phyloP scores from a whole-genome alignment of 92 coral and sea anemone genomes.

The Micromussa lordhowensis region DNA sequence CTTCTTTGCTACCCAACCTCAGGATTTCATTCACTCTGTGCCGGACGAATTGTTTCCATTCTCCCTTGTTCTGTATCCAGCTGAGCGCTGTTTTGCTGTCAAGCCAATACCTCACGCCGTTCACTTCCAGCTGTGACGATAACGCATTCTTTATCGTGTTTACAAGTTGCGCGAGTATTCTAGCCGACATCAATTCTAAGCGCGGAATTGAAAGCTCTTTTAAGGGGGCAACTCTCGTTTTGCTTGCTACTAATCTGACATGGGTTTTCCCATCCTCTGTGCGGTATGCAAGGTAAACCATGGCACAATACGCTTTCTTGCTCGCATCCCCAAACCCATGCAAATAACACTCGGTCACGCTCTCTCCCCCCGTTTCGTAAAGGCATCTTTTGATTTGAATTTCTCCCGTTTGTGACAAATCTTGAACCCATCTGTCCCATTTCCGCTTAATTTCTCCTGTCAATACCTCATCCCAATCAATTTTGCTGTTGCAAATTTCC shows the following conservation, averaged over 20 bases:
- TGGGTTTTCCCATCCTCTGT: slow-evolving; percentile 11
- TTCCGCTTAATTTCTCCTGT: slow-evolving; percentile 12
- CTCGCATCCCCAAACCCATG: too few species aligned
- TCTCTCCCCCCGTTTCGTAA: background rate
- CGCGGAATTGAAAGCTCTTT: slow-evolving; percentile 42
- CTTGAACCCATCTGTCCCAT: slow-evolving; percentile 45
- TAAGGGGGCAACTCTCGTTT: slow-evolving; percentile 35
- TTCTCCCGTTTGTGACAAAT: slow-evolving; percentile 34
- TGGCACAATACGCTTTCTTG: too few species aligned
- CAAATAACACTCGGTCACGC: too few species aligned
- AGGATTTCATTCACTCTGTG: slow-evolving; percentile 49
- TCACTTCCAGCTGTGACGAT: slow-evolving; percentile 25
- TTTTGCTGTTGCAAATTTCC: background rate
- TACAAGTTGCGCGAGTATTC: slow-evolving; percentile 42
- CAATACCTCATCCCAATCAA: slow-evolving; percentile 49
- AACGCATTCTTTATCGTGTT: slow-evolving; percentile 24
- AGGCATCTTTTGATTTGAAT: slow-evolving; percentile 36
- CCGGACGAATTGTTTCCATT: slow-evolving; percentile 59
- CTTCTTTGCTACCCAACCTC: slow-evolving; percentile 14
- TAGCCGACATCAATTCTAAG: slow-evolving; percentile 7
- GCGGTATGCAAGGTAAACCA: slow-evolving; percentile 1
- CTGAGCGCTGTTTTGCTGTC: slow-evolving; percentile 36
- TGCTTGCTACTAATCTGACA: slow-evolving; percentile 34
- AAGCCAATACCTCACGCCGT: slow-evolving; percentile 49
- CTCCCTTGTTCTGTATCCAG: slow-evolving; percentile 48